Percentiles rank a stretch among this genome's conserved stretches.
Evolutionary conservation across 2,113 vertebrate species (phyloP).

Genomic region (Phrynosoma blainvillii): DNA sequence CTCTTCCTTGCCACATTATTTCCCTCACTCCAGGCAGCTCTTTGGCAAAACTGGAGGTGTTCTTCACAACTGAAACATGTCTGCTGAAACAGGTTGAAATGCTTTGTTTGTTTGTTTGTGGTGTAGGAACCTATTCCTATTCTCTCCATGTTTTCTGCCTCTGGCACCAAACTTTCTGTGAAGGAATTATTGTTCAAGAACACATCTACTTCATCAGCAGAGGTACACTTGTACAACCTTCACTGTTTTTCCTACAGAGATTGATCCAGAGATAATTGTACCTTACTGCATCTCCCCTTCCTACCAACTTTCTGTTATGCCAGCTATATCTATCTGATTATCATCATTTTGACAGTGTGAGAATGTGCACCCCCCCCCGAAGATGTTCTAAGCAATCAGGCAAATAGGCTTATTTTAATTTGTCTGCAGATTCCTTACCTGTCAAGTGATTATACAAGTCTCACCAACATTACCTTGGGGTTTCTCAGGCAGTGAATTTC

Average conservation of each 20-base stretch:
- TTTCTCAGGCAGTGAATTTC: accelerated
- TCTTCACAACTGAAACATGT: too few relatives aligned
- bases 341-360: not conserved
- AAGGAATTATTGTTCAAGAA: too few relatives aligned
- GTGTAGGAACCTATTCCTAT: too few relatives aligned
- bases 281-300: not conserved
- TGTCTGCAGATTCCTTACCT: not conserved
- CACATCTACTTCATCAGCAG: too few relatives aligned
- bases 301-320: not conserved
- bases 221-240: not conserved
- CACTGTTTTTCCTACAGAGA: not conserved
- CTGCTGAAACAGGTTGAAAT: too few relatives aligned
- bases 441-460: not conserved
- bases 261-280: not conserved
- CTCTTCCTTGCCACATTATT: too few relatives aligned
- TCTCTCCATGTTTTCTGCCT: too few relatives aligned
- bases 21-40: too few relatives aligned
- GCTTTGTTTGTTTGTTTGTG: too few relatives aligned
- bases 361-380: too few relatives aligned
- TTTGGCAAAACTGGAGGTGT: too few relatives aligned
- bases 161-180: too few relatives aligned
- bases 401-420: not conserved
- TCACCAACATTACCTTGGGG: not conserved
- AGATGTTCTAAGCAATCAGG: not conserved
- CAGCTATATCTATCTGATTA: not conserved